Percentiles rank a stretch among this genome's conserved stretches.
Evolutionary conservation across 2,888 invertebrate genomes (phyloP).

Genomic region (Drosophila villosipedis): DNA sequence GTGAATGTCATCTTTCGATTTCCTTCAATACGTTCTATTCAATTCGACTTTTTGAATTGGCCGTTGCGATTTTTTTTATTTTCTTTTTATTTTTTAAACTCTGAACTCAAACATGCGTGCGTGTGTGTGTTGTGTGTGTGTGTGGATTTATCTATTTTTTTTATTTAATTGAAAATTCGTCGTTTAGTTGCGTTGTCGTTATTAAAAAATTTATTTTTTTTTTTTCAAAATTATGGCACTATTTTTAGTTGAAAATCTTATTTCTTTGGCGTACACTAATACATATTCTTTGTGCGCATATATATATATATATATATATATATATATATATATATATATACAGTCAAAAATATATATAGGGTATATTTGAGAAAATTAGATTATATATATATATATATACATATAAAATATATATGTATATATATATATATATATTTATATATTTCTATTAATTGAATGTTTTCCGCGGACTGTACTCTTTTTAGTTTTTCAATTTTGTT

Average conservation of each 20-base stretch:
- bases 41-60: constrained; percentile 46
- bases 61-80: constrained; percentile 49
- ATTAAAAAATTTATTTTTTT: constrained; percentile 53
- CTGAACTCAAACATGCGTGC: constrained; percentile 73
- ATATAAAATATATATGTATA: constrained; percentile 50
- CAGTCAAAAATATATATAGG: constrained; percentile 65
- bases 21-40: constrained; percentile 44
- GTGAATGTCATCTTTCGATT: constrained; percentile 84
- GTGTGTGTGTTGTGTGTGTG: constrained; percentile 45
- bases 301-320: constrained; percentile 21
- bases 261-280: constrained; percentile 76
- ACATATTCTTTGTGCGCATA: constrained; percentile 63
- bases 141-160: constrained; percentile 26
- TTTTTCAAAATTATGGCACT: constrained; percentile 65
- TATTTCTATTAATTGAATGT: constrained; percentile 78
- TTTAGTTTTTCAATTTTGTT: constrained; percentile 81
- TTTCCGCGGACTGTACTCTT: constrained; percentile 85
- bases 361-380: constrained; percentile 70
- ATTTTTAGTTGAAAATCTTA: constrained; percentile 73
- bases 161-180: constrained; percentile 62
- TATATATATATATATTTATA: constrained; percentile 58
- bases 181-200: constrained; percentile 63
- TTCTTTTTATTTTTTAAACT: constrained; percentile 32
- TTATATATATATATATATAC: constrained; percentile 58
- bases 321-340: constrained; percentile 64